Conservation (phyloP, 2,888 invertebrate species). For the Drosophila kanekoi region DNA sequence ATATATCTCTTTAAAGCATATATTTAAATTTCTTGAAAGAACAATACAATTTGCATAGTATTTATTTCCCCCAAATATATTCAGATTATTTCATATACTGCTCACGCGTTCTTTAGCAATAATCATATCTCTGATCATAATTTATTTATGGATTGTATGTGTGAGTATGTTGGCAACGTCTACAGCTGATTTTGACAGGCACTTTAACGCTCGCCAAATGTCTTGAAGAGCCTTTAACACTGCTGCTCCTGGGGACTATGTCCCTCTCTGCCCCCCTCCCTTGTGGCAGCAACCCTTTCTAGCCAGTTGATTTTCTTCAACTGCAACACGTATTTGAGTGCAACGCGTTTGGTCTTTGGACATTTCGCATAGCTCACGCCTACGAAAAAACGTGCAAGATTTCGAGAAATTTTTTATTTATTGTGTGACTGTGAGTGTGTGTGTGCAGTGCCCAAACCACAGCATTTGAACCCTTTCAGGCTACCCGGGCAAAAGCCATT, state of each 20-base stretch:
- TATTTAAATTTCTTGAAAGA: too few species aligned
- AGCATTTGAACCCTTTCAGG: slow-evolving; percentile 52
- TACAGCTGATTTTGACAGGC: slow-evolving; percentile 48
- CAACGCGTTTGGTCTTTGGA: slow-evolving; percentile 54
- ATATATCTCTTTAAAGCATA: too few species aligned
- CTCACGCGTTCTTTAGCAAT: too few species aligned
- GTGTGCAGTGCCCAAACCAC: slow-evolving; percentile 23
- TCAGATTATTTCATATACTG: too few species aligned
- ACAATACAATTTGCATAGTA: too few species aligned
- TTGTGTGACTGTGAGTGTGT: neutral
- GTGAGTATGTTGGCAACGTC: slow-evolving; percentile 17
- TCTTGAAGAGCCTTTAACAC: slow-evolving; percentile 33
- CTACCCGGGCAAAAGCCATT: slow-evolving; percentile 73
- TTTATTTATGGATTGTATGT: slow-evolving; percentile 13
- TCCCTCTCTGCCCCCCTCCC: neutral
- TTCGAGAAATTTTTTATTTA: slow-evolving; percentile 38
- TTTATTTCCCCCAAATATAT: too few species aligned
- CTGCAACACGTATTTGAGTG: slow-evolving; percentile 59
- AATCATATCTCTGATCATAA: slow-evolving; percentile 5
- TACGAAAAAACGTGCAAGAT: slow-evolving; percentile 62
- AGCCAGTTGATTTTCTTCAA: slow-evolving; percentile 16
- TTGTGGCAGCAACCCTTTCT: slow-evolving; percentile 34
- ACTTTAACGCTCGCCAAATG: slow-evolving; percentile 28
- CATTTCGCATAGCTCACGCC: slow-evolving; percentile 66
- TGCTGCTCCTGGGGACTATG: neutral